Percentiles rank a stretch among this genome's conserved stretches.
Conservation (phyloP, 2,888 invertebrate species). For the Ganaspis brasiliensis region DNA sequence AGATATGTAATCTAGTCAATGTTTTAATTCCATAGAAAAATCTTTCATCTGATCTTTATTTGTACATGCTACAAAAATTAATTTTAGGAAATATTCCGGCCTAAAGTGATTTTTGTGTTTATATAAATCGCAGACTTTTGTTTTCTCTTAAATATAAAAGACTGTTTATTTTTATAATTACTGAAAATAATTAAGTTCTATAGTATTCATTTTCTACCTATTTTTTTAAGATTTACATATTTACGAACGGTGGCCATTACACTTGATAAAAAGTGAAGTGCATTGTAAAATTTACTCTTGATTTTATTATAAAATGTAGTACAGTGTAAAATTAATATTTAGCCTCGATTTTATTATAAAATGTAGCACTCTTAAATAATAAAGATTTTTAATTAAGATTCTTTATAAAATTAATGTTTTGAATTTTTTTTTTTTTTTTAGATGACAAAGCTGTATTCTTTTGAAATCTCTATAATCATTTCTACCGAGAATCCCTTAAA, state of each 20-base stretch:
- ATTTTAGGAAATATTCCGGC: too few relatives aligned
- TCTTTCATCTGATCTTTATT: not conserved
- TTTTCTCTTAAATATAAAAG: not conserved
- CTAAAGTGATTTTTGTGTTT: not conserved
- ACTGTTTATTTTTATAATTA: constrained; percentile 20
- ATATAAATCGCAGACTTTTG: not conserved
- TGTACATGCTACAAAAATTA: too few relatives aligned
- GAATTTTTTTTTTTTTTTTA: too few relatives aligned
- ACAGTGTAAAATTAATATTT: too few relatives aligned
- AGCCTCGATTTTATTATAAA: too few relatives aligned
- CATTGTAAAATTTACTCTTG: not conserved
- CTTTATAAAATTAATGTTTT: too few relatives aligned
- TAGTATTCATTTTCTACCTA: constrained; percentile 4
- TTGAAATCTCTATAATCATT: too few relatives aligned
- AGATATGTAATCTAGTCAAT: constrained; percentile 29
- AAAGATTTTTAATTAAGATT: too few relatives aligned
- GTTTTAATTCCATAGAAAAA: constrained; percentile 14
- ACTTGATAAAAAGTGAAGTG: not conserved
- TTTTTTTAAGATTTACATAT: constrained; percentile 28
- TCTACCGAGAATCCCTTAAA: too few relatives aligned
- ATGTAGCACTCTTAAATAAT: too few relatives aligned
- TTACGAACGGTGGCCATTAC: constrained; percentile 1
- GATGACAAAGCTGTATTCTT: too few relatives aligned
- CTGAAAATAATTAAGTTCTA: not conserved
- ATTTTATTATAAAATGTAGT: too few relatives aligned